Evolutionary conservation across 2,113 vertebrate genomes (phyloP), one percentile per base, ranked within the genome.

Genomic region (Equus quagga): DNA sequence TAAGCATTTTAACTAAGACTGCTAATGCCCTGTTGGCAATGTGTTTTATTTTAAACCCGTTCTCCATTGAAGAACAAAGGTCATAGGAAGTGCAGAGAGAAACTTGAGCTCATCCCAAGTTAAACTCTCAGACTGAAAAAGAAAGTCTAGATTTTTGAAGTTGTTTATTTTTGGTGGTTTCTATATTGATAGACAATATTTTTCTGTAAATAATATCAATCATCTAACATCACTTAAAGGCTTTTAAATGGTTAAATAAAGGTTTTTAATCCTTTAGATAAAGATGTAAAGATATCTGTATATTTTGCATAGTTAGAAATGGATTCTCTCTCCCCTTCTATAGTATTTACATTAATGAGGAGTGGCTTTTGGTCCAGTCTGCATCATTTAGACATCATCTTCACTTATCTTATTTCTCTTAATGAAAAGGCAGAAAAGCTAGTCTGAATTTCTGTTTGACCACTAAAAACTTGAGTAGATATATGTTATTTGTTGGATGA

Each of bases 271-370:
- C 19, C 24, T 93, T 83, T 73, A 80, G 56, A 44, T 86, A 67
- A 81, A 91, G 54, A 80, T 44, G 13, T 41, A 54, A 83, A 56
- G 56, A 11, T 79, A 65, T 49, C 51, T 86, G 62, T 91, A 0
- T 56, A 46, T 94, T 94, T 70, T 84, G 12, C 33, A 41, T 89
- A 93, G 64, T 41, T 91, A 73, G 58, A 60, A 93, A 72, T 91
- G 31, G 49, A 8, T 80, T 92, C 14, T 64, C 15, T 49, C 31
- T 75, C 51, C 51, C 23, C 36, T 73, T 87, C 62, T 92, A 0
- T 56, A 24, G 28, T 60, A 4, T 94, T 86, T 86, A 19, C 19
- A 10, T 65, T 44, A 58, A 5, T 75, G 21, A 44, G n/a, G 21
- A 54, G 7, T 56, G 41, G 46, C 24, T 60, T 85, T 81, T 23